phyloP scores from a whole-genome alignment of 2,113 vertebrate genomes.

The Ammodramus savannarum region DNA sequence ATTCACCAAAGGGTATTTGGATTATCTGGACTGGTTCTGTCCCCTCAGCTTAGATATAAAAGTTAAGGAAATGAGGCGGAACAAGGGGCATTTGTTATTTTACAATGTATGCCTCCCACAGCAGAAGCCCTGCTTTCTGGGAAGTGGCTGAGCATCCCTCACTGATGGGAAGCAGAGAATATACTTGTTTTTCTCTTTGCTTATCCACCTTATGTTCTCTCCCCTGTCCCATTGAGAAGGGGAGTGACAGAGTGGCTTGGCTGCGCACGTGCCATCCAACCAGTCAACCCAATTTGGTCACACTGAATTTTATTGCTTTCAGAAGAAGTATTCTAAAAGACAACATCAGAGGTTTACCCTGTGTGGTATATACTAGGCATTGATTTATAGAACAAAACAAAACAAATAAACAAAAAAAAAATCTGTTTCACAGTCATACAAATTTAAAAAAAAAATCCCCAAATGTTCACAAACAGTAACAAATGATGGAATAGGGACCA shows the following conservation, averaged over 20 bases:
- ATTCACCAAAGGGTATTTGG: background rate
- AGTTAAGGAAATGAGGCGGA: background rate
- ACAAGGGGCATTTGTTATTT: fast-evolving
- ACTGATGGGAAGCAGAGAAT: background rate
- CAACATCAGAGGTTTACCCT: background rate
- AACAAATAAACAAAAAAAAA: background rate
- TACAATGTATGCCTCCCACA: background rate
- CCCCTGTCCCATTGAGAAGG: background rate
- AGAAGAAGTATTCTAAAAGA: background rate
- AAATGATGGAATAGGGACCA: background rate
- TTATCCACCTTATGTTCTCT: background rate
- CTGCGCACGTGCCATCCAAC: background rate
- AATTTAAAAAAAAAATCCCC: background rate
- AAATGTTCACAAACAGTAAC: background rate
- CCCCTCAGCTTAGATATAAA: background rate
- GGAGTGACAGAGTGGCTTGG: background rate
- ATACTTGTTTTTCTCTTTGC: background rate
- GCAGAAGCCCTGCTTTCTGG: background rate
- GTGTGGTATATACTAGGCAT: background rate
- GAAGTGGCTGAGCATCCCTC: background rate
- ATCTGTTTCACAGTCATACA: background rate
- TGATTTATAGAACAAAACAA: background rate
- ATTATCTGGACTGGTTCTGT: too few relatives aligned
- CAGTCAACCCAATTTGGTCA: background rate
- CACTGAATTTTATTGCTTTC: background rate